phyloP scores from a whole-genome alignment of 2,113 vertebrate species.

The Erythrolamprus reginae region DNA sequence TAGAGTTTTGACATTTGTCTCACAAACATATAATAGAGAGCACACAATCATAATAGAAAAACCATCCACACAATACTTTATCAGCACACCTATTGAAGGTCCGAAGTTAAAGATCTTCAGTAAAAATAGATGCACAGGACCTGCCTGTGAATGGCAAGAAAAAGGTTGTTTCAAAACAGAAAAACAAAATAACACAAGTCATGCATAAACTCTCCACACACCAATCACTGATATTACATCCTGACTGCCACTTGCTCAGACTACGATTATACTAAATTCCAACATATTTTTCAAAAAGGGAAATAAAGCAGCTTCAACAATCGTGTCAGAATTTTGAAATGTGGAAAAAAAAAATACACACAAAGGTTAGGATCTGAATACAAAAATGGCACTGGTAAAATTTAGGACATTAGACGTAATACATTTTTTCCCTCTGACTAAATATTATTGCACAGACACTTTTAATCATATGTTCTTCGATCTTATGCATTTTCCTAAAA shows the following conservation, averaged over 20 bases:
- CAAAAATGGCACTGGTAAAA: conserved; percentile 57
- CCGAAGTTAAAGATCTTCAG: conserved; percentile 62
- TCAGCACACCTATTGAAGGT: conserved; percentile 62
- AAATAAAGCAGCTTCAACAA: conserved; percentile 84
- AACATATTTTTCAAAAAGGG: conserved; percentile 71
- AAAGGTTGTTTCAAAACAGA: conserved; percentile 63
- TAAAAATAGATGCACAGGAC: conserved; percentile 77
- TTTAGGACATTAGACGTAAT: conserved; percentile 58
- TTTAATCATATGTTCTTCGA: conserved; percentile 76
- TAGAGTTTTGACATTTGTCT: conserved; percentile 47
- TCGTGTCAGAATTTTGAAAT: conserved; percentile 81
- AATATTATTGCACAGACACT: conserved; percentile 92
- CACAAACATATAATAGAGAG: conserved; percentile 52
- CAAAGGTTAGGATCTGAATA: conserved; percentile 57
- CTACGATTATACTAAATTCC: conserved; percentile 69
- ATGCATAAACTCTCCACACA: conserved; percentile 70
- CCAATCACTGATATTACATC: conserved; percentile 75
- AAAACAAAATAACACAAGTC: conserved; percentile 69
- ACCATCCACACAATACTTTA: conserved; percentile 62
- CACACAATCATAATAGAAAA: conserved; percentile 61
- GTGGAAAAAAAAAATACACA: conserved; percentile 75
- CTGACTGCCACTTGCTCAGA: conserved; percentile 72
- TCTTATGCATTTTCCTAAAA: conserved; percentile 64
- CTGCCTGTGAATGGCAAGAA: conserved; percentile 83
- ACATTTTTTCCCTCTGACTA: conserved; percentile 45